Evolutionary conservation across 2,797 vertebrate species (phyloP).

Genomic region (Mus minutoides): DNA sequence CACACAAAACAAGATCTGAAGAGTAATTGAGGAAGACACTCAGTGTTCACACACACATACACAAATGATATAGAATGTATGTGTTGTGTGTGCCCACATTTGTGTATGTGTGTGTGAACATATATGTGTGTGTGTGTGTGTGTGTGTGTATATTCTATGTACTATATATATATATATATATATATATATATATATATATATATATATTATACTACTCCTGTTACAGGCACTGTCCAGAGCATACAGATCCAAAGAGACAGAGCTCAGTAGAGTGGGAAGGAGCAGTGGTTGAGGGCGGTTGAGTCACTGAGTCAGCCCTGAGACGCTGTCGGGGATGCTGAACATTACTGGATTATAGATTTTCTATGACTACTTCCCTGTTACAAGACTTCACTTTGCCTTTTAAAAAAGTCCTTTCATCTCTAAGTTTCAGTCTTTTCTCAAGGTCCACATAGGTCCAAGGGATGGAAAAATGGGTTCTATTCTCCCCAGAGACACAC

Average conservation of each 20-base stretch:
- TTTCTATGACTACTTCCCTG: not conserved
- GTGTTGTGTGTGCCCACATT: too few species aligned
- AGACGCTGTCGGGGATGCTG: not conserved
- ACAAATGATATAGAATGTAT: not conserved
- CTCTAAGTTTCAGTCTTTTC: not conserved
- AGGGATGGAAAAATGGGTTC: not conserved
- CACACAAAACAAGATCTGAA: not conserved
- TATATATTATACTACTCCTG: fast-evolving
- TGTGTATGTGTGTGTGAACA: not conserved
- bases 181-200: fast-evolving
- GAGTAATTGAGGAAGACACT: not conserved
- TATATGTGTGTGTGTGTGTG: not conserved
- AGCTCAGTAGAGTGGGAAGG: not conserved
- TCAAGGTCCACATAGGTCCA: not conserved
- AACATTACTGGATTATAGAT: not conserved
- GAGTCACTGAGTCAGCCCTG: not conserved
- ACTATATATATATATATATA: not conserved
- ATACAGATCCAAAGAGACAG: not conserved
- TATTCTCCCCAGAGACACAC: not conserved
- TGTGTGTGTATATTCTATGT: too few species aligned
- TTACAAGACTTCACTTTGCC: not conserved
- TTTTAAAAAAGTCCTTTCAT: not conserved
- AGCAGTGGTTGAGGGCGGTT: fast-evolving
- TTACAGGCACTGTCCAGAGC: not conserved
- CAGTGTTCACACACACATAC: not conserved